Conservation (phyloP, 2,113 vertebrate genomes). For the Engystomops pustulosus region DNA sequence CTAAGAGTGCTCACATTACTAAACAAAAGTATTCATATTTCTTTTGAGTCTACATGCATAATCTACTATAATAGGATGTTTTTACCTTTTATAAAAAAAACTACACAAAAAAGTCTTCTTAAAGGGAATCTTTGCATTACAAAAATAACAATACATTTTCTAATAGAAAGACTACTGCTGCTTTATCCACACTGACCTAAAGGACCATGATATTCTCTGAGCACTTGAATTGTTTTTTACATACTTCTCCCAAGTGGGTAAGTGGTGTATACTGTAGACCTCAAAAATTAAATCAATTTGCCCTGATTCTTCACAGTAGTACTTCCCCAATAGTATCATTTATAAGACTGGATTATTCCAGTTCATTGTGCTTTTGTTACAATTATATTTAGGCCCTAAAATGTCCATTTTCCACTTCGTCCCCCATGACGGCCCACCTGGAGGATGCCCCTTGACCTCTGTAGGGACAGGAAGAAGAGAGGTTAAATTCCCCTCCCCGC, state of each 20-base stretch:
- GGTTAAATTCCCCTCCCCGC: too few relatives aligned
- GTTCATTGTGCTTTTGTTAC: neutral
- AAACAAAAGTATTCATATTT: slow-evolving; percentile 54
- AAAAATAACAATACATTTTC: too few relatives aligned
- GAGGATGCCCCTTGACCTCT: too few relatives aligned
- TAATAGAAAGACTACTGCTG: too few relatives aligned
- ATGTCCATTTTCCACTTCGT: too few relatives aligned
- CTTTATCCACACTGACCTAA: neutral
- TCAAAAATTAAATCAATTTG: neutral
- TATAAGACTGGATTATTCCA: neutral
- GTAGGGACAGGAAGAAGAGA: too few relatives aligned
- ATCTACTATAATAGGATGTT: neutral
- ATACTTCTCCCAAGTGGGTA: too few relatives aligned
- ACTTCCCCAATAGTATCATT: neutral
- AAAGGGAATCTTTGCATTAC: neutral
- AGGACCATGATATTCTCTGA: neutral
- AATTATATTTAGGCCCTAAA: too few relatives aligned
- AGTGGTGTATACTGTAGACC: neutral
- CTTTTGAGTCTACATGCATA: neutral
- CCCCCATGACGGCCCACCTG: too few relatives aligned
- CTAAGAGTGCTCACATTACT: slow-evolving; percentile 55
- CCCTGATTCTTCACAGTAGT: too few relatives aligned
- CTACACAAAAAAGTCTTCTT: neutral
- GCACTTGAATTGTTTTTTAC: too few relatives aligned
- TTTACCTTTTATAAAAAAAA: neutral